Percentiles rank a stretch among this genome's conserved stretches.
Evolutionary conservation across 2,797 vertebrate genomes (phyloP).

Genomic region (Pseudomugil tenellus): DNA sequence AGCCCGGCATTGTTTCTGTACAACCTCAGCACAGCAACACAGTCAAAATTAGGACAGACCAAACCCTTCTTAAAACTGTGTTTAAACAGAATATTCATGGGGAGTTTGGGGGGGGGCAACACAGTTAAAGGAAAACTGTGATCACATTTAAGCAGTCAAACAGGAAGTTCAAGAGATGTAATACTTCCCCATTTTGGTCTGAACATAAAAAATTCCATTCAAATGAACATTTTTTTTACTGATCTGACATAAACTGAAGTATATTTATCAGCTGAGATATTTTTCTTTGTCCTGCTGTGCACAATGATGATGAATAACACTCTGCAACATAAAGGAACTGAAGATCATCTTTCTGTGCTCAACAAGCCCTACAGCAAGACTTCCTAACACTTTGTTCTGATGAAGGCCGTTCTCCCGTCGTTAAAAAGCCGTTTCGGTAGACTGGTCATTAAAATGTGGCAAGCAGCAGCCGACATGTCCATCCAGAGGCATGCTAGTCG

Average conservation of each 20-base stretch:
- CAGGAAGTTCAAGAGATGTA: slow-evolving; percentile 7
- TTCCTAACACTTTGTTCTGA: slow-evolving; percentile 43
- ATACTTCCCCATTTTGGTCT: slow-evolving; percentile 10
- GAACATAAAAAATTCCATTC: slow-evolving; percentile 25
- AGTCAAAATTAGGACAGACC: slow-evolving; percentile 53
- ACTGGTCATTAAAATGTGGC: slow-evolving; percentile 77
- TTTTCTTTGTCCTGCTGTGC: neutral
- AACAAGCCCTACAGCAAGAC: slow-evolving; percentile 43
- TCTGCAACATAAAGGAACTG: slow-evolving; percentile 15
- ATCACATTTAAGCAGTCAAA: slow-evolving; percentile 26
- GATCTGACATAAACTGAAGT: slow-evolving; percentile 10
- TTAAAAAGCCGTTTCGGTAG: slow-evolving; percentile 68
- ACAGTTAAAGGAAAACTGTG: slow-evolving; percentile 23
- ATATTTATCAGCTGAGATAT: slow-evolving; percentile 11
- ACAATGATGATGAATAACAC: slow-evolving; percentile 32
- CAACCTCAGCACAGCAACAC: slow-evolving; percentile 61
- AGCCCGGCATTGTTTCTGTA: slow-evolving; percentile 56
- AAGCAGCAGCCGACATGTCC: slow-evolving; percentile 59
- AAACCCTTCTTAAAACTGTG: slow-evolving; percentile 57
- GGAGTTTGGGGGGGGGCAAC: slow-evolving; percentile 21
- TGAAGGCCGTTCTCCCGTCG: slow-evolving; percentile 53
- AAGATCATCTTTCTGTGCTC: slow-evolving; percentile 23
- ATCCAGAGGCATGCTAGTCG: slow-evolving; percentile 60
- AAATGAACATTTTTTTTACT: slow-evolving; percentile 1
- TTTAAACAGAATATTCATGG: slow-evolving; percentile 50